A percentile compares a stretch with the other conserved stretches of the same genome.
Evolutionary conservation across 2,797 vertebrate species (phyloP).

Genomic region (Valencia hispanica): DNA sequence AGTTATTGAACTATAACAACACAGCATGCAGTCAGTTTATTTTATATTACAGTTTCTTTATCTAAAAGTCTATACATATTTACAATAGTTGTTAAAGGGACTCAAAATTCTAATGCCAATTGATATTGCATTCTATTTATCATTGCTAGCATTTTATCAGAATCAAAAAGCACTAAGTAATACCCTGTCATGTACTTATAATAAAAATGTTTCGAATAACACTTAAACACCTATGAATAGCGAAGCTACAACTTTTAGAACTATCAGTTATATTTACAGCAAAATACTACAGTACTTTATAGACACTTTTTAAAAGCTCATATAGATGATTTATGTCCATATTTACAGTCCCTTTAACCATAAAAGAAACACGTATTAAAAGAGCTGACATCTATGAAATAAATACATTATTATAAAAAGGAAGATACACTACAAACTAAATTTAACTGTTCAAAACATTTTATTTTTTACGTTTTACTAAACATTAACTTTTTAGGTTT

Average conservation of each 20-base stretch:
- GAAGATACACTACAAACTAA: conserved; percentile 90
- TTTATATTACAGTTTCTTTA: conserved; percentile 80
- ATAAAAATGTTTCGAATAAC: conserved; percentile 69
- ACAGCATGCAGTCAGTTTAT: conserved; percentile 96
- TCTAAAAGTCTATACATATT: conserved; percentile 90
- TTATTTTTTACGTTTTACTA: conserved; percentile 95
- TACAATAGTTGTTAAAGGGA: conserved; percentile 99
- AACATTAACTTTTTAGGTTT: conserved; percentile 98
- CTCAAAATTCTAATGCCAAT: conserved; percentile 94
- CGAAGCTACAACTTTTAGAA: conserved; percentile 87
- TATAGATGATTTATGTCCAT: conserved; percentile 93
- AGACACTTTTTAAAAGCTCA: conserved; percentile 90
- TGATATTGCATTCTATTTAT: conserved; percentile 95
- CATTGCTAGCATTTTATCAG: conserved; percentile 89
- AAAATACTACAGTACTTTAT: conserved; percentile 90
- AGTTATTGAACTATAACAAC: conserved; percentile 83
- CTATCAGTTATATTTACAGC: conserved; percentile 91
- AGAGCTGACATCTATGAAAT: conserved; percentile 90
- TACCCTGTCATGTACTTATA: conserved; percentile 48
- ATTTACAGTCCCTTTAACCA: conserved; percentile 99
- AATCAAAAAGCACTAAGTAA: conserved; percentile 86
- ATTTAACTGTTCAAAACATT: conserved; percentile 92
- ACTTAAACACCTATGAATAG: conserved; percentile 61
- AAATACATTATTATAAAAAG: conserved; percentile 94
- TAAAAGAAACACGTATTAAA: conserved; percentile 95